Conservation (phyloP, 1,140 invertebrate genomes). For the Musca vetustissima region DNA sequence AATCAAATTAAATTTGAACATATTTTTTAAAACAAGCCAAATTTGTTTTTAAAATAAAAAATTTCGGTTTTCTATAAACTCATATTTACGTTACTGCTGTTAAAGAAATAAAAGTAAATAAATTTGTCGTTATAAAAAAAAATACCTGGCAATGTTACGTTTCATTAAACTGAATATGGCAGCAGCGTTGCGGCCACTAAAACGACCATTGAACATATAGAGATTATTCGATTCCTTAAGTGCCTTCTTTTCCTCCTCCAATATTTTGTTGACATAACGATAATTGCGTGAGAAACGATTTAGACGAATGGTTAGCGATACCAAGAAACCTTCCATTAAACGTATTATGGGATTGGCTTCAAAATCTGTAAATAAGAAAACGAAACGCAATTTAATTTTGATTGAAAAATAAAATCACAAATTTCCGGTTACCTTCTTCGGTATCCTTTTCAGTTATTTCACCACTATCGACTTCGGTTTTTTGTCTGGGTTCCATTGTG, state of each 20-base stretch:
- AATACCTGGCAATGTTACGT: constrained; percentile 19
- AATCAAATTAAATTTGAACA: neutral
- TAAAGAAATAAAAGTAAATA: neutral
- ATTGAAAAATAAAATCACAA: neutral
- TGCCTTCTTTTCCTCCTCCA: constrained; percentile 77
- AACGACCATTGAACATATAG: constrained; percentile 16
- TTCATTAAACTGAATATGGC: constrained; percentile 12
- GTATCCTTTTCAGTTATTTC: constrained; percentile 50
- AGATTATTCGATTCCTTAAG: constrained; percentile 68
- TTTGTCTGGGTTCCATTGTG: constrained; percentile 37
- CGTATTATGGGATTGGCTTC: constrained; percentile 51
- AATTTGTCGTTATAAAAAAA: neutral
- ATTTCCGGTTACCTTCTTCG: constrained; percentile 34
- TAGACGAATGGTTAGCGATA: constrained; percentile 83
- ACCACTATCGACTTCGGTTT: constrained; percentile 46
- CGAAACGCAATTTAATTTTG: neutral
- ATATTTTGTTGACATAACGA: constrained; percentile 82
- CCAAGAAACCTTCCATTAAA: constrained; percentile 69
- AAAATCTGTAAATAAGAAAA: constrained; percentile 33
- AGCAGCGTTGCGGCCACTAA: constrained; percentile 2
- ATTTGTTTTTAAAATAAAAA: too few species aligned
- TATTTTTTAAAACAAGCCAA: too few species aligned
- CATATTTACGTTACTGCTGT: too few species aligned
- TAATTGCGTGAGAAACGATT: constrained; percentile 91
- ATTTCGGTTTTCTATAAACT: too few species aligned